Evolutionary conservation across 64 coral and sea anemone genomes (phyloP).

Genomic region (Hydrozoanthus tunicans): DNA sequence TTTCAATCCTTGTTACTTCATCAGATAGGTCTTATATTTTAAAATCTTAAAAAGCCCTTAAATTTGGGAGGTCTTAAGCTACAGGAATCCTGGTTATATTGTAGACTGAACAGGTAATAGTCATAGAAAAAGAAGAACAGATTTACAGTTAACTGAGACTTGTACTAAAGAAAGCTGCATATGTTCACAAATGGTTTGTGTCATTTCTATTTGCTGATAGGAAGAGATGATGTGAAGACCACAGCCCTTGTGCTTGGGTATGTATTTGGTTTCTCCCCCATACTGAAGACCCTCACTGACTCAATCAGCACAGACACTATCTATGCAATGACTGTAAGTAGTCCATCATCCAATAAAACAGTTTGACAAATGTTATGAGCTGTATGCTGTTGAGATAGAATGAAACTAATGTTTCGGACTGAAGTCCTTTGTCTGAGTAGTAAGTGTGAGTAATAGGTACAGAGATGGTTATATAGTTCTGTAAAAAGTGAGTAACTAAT

Average conservation of each 20-base stretch:
- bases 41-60: no score
- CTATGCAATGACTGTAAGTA: constrained; percentile 97
- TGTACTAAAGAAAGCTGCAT: not conserved
- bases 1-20: no score
- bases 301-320: constrained; percentile 97
- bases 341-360: not conserved
- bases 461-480: no score
- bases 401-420: not conserved
- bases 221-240: constrained; percentile 84
- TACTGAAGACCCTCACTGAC: constrained; percentile 93
- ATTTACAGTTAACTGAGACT: no score
- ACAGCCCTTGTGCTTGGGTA: constrained; percentile 68
- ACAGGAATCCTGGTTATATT: no score
- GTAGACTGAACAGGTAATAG: no score
- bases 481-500: no score
- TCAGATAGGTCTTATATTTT: no score
- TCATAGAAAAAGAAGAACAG: no score
- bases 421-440: not conserved
- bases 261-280: constrained; percentile 78
- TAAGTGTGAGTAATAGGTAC: no score
- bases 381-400: not conserved
- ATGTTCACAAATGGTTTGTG: not conserved
- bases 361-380: not conserved
- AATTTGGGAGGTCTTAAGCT: no score
- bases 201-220: constrained; percentile 39